A percentile compares a stretch with the other conserved stretches of the same genome.
These are phyloP conservation scores for Mactra quadrangularis DNA, from an alignment of 1,140 invertebrate genomes.

Conservation along the genomic window DNA sequence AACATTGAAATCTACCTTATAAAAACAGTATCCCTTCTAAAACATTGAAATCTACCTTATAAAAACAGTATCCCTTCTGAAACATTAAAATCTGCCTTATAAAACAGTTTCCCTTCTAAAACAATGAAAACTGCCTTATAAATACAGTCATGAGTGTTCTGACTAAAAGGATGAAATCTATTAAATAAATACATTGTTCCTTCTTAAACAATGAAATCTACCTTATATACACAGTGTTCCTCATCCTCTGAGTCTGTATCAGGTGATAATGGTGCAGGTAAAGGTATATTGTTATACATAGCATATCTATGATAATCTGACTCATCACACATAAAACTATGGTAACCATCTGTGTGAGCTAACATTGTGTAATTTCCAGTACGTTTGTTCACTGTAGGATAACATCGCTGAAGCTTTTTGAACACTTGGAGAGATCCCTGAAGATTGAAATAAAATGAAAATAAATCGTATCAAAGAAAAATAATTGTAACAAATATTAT, in stretches of 20 bases:
- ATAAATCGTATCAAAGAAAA: too few species aligned
- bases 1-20: too few species aligned
- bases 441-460: background rate
- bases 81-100: too few species aligned
- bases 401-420: slow-evolving; percentile 50
- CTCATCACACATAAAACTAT: slow-evolving; percentile 36
- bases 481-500: too few species aligned
- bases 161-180: too few species aligned
- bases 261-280: slow-evolving; percentile 42
- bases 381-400: slow-evolving; percentile 49
- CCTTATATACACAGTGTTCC: background rate
- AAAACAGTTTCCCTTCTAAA: too few species aligned
- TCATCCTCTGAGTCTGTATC: slow-evolving; percentile 51
- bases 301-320: slow-evolving; percentile 54
- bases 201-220: background rate
- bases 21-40: too few species aligned
- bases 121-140: too few species aligned
- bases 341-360: slow-evolving; percentile 48
- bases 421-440: slow-evolving; percentile 52
- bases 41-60: too few species aligned
- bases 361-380: slow-evolving; percentile 41
- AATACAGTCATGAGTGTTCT: too few species aligned
- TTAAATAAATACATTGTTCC: too few species aligned
- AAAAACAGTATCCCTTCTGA: too few species aligned
- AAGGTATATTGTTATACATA: slow-evolving; percentile 44